These are phyloP conservation scores for Spondyliosoma cantharus DNA, from an alignment of 2,797 vertebrate genomes.

Conservation along the genomic window DNA sequence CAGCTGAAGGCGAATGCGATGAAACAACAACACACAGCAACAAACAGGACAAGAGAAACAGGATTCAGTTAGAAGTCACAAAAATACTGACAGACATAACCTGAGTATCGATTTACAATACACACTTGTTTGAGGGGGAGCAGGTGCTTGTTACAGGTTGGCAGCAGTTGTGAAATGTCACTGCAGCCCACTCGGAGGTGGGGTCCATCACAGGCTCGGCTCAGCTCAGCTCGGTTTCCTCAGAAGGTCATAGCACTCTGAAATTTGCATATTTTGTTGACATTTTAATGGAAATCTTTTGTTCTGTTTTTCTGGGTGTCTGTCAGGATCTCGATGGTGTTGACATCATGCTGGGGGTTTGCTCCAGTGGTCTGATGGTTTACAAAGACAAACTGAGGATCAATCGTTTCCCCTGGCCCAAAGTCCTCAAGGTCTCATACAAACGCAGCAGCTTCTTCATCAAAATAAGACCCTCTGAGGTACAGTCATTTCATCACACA, in stretches of 20 bases:
- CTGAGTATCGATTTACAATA: too few relatives aligned
- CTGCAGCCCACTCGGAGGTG: too few relatives aligned
- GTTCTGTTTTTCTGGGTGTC: neutral
- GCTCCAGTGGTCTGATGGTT: slow-evolving; percentile 94
- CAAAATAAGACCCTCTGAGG: slow-evolving; percentile 94
- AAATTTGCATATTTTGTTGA: neutral
- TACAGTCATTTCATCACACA: slow-evolving; percentile 60
- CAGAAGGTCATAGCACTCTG: neutral
- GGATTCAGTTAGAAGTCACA: too few relatives aligned
- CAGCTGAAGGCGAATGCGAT: too few relatives aligned
- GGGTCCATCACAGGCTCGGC: too few relatives aligned
- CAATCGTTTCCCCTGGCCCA: slow-evolving; percentile 96
- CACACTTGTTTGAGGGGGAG: too few relatives aligned
- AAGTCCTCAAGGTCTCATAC: slow-evolving; percentile 97
- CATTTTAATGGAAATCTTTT: neutral
- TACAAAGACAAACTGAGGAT: slow-evolving; percentile 97
- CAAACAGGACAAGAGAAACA: too few relatives aligned
- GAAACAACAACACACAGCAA: too few relatives aligned
- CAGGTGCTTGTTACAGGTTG: too few relatives aligned
- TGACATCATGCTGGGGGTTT: slow-evolving; percentile 95
- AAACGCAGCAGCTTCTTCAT: slow-evolving; percentile 97
- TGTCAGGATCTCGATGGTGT: slow-evolving; percentile 92
- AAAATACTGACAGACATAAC: too few relatives aligned
- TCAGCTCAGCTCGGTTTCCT: neutral
- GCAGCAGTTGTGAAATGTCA: too few relatives aligned